Base-by-base conservation (phyloP, 1,140 invertebrate genomes). In the Trachymyrmex cornetzi region DNA sequence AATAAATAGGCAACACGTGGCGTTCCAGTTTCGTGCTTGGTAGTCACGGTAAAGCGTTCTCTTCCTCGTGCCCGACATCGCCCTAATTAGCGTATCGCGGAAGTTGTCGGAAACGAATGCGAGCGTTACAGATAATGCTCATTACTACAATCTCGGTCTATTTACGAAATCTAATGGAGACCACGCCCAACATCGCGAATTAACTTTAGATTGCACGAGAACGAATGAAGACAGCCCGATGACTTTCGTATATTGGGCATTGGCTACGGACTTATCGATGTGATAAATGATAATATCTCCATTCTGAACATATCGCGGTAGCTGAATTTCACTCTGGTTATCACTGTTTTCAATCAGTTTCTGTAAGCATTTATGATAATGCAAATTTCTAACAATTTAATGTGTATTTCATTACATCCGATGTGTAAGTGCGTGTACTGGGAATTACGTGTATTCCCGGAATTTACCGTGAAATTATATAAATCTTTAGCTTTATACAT, bases 1-100 rank as follows among this genome's bases (percentile, higher is more conserved):
- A 85, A 85, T 85, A 79, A 44, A 79, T 85, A 85, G 30, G 34
- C 74, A 57, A 85, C 50, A 74, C 69, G 55, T 84, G 69, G 80
- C 75, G 61, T 55, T 85, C 82, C 59, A 79, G 22, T 66, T 66
- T 85, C 44, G 44, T 44, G 14, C 27, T 55, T 38, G 71, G 14
- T 59, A 27, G 48, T 59, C 24, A 59, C 67, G 80, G 27, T 82
- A 74, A 82, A 74, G 11, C 48, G 22, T 59, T 82, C 24, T 57
- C 79, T 82, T 61, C 57, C 80, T 82, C 38, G 24, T 61, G 67
- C 24, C 14, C 34, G 53, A 30, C 59, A 19, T 84, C 69, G 38
- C 24, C 1, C n/a, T 84, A 75, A 84, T 84, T 84, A 75, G 57
- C 24, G 69, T 84, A 75, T 84, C 69, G 69, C 69, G 69, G 80